These are phyloP conservation scores for Ephestia elutella DNA, from an alignment of 1,140 invertebrate species.

Conservation along the genomic window DNA sequence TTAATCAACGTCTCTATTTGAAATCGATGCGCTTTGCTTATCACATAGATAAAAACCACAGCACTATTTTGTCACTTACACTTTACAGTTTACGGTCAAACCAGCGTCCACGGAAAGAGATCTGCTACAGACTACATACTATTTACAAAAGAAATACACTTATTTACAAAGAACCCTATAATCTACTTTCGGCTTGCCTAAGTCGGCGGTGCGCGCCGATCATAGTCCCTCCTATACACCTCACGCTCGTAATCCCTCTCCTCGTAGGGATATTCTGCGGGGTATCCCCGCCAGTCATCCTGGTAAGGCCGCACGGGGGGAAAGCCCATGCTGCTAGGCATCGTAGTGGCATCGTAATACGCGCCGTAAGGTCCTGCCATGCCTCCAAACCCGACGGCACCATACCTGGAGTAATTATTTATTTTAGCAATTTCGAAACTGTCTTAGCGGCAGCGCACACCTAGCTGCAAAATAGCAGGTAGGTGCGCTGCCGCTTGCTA, in stretches of 20 bases:
- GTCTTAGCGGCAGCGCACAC: too few relatives aligned
- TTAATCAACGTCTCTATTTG: slow-evolving; percentile 34
- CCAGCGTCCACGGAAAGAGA: slow-evolving; percentile 53
- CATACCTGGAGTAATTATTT: slow-evolving; percentile 38
- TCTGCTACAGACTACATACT: slow-evolving; percentile 33
- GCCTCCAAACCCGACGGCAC: slow-evolving; percentile 31
- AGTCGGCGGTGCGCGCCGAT: slow-evolving; percentile 62
- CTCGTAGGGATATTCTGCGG: slow-evolving; percentile 56
- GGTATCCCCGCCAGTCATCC: slow-evolving; percentile 61
- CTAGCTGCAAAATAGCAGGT: not conserved
- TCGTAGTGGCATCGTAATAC: slow-evolving; percentile 50
- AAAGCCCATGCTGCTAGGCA: slow-evolving; percentile 56
- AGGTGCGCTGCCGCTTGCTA: too few relatives aligned
- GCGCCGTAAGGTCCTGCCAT: slow-evolving; percentile 51
- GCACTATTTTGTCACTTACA: slow-evolving; percentile 71
- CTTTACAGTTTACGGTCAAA: slow-evolving; percentile 51
- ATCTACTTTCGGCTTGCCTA: slow-evolving; percentile 12
- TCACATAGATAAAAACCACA: slow-evolving; percentile 69
- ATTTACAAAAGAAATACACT: slow-evolving; percentile 54
- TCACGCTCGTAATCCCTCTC: slow-evolving; percentile 64
- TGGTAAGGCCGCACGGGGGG: slow-evolving; percentile 54
- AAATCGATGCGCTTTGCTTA: slow-evolving; percentile 60
- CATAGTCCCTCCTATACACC: slow-evolving; percentile 63
- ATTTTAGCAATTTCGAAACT: too few relatives aligned
- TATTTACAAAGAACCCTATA: slow-evolving; percentile 40